Conservation (phyloP, 2,888 invertebrate genomes). For the Eudasyphora cyanicolor region DNA sequence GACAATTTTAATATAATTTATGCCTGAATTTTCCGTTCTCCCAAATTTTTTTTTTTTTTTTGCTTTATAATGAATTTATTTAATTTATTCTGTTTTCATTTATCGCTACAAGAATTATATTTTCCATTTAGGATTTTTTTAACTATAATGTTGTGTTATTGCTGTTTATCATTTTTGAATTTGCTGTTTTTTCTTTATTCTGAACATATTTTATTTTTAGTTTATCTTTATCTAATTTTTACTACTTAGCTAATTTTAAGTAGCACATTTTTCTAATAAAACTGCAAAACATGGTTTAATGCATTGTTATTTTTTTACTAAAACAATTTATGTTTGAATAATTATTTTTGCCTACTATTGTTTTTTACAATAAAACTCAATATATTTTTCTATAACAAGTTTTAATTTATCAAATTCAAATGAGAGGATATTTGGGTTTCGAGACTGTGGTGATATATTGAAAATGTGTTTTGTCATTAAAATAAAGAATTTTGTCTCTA, state of each 20-base stretch:
- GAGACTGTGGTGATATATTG: neutral
- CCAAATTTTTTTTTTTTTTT: conserved; percentile 28
- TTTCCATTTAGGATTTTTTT: conserved; percentile 55
- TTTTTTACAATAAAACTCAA: conserved; percentile 50
- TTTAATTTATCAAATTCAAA: neutral
- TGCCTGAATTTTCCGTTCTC: neutral
- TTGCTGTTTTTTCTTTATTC: conserved; percentile 44
- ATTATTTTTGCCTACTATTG: conserved; percentile 40
- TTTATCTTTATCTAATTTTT: conserved; percentile 23
- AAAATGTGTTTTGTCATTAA: neutral
- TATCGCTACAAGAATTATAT: conserved; percentile 14
- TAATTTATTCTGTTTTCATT: conserved; percentile 48
- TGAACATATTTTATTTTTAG: conserved; percentile 44
- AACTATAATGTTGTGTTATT: conserved; percentile 58
- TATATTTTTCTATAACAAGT: conserved; percentile 55
- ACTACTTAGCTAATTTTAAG: conserved; percentile 64
- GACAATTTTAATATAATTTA: conserved; percentile 45
- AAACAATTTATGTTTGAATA: conserved; percentile 49
- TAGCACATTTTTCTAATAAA: conserved; percentile 64
- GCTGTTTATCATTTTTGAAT: conserved; percentile 54
- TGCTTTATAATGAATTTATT: conserved; percentile 40
- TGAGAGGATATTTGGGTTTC: neutral
- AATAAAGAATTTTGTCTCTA: neutral
- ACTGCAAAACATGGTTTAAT: conserved; percentile 65
- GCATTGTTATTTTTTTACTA: conserved; percentile 64